Conservation (phyloP, 2,797 vertebrate species). For the Syngnathus rostellatus region DNA sequence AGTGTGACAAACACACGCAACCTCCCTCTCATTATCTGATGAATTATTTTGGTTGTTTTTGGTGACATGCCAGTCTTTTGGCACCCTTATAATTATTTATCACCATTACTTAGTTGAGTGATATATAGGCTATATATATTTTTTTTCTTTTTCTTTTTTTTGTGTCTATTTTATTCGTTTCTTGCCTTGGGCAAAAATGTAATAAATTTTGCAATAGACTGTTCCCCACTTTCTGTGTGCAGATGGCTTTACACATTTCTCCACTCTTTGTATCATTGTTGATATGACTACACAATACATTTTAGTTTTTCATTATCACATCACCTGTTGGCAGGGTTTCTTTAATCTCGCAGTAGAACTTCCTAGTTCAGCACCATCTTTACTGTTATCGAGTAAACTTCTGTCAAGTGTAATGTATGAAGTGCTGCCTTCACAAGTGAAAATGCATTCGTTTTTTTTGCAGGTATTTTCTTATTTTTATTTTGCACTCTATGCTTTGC, state of each 20-base stretch:
- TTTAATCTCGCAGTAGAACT: neutral
- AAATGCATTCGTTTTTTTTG: no score
- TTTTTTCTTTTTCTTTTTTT: no score
- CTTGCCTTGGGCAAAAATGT: conserved; percentile 3
- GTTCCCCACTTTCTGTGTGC: neutral
- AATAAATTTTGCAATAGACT: conserved; percentile 3
- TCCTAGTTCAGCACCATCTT: neutral
- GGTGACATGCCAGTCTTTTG: neutral
- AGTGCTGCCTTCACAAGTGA: no score
- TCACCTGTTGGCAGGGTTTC: neutral
- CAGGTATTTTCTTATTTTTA: no score
- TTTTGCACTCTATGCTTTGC: no score
- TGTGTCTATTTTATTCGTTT: neutral
- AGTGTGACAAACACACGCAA: conserved; percentile 19
- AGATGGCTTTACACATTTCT: neutral
- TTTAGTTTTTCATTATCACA: neutral
- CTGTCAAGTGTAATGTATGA: no score
- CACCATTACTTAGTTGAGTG: no score
- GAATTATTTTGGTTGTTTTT: neutral
- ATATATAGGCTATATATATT: no score
- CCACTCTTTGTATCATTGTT: neutral
- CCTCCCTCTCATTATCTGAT: neutral
- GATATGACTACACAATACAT: neutral
- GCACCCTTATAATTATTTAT: neutral
- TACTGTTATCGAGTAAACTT: neutral